Conservation (phyloP, 2,888 invertebrate genomes). For the Amphipyra berbera region DNA sequence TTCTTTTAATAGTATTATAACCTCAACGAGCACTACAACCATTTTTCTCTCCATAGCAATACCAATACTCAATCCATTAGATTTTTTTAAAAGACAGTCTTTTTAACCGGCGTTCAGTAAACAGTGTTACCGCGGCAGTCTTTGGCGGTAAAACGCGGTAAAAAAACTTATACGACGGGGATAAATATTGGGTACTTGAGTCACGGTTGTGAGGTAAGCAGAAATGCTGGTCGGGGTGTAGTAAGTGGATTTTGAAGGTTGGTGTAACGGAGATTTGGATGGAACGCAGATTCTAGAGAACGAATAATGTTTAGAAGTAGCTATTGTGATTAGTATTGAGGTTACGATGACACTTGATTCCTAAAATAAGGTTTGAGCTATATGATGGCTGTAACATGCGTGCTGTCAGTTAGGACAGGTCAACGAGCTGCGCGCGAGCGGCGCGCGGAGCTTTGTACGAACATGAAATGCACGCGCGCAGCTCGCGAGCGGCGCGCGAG, state of each 20-base stretch:
- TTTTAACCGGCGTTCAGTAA: conserved; percentile 49
- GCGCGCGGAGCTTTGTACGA: no score
- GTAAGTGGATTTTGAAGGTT: conserved; percentile 7
- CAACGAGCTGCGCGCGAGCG: no score
- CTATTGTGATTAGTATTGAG: no score
- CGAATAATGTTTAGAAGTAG: no score
- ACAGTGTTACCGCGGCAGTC: conserved; percentile 53
- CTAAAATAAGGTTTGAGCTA: no score
- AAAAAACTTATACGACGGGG: conserved; percentile 45
- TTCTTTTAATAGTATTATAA: conserved; percentile 18
- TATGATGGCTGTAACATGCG: no score
- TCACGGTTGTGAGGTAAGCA: conserved; percentile 42
- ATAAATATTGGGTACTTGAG: conserved; percentile 54
- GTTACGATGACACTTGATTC: no score
- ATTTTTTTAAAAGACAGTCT: conserved; percentile 42
- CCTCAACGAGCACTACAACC: conserved; percentile 21
- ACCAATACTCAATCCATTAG: conserved; percentile 47
- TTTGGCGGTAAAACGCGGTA: conserved; percentile 56
- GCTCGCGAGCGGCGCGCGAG: no score
- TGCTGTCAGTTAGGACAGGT: no score
- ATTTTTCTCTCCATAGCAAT: conserved; percentile 19
- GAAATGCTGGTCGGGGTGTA: conserved; percentile 22
- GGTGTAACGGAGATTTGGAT: no score
- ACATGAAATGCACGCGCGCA: no score
- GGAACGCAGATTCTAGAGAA: no score